A percentile compares a stretch with the other conserved stretches of the same genome.
Conservation (phyloP, 2,797 vertebrate species). For the Pogonophryne albipinna region DNA sequence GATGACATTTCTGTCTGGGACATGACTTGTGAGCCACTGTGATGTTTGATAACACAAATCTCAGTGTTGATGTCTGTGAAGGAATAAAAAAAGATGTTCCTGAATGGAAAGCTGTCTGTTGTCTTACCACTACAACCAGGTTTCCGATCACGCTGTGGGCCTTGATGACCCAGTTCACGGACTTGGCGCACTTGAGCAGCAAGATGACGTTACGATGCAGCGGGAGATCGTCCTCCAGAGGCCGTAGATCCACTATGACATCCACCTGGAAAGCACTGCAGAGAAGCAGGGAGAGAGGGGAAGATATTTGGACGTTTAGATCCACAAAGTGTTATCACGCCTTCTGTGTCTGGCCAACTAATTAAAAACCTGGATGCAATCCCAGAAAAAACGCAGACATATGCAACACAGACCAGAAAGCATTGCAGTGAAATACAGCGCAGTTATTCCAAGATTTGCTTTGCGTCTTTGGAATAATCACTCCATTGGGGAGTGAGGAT, state of each 20-base stretch:
- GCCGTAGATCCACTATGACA: conserved; percentile 93
- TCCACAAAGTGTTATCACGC: conserved; percentile 82
- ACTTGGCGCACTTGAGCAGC: conserved; percentile 93
- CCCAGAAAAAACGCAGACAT: conserved; percentile 87
- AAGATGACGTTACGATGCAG: conserved; percentile 89
- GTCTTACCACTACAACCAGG: conserved; percentile 90
- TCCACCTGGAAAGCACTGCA: conserved; percentile 96
- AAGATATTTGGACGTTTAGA: conserved; percentile 53
- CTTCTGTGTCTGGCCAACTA: conserved; percentile 92
- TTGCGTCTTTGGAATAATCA: conserved; percentile 44
- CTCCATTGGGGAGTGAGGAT: conserved; percentile 50
- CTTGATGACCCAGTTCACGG: conserved; percentile 98
- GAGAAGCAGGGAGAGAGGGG: conserved; percentile 20
- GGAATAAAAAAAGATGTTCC: conserved; percentile 7
- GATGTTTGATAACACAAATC: conserved; percentile 36
- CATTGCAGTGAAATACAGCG: conserved; percentile 70
- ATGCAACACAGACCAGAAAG: conserved; percentile 87
- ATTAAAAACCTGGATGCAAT: conserved; percentile 91
- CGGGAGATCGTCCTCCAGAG: conserved; percentile 81
- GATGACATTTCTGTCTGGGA: conserved; percentile 52
- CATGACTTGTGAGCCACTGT: conserved; percentile 15
- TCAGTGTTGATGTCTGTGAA: background rate
- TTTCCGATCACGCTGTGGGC: conserved; percentile 88
- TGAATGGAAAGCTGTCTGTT: conserved; percentile 11
- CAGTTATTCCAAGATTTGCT: conserved; percentile 48